Conservation (phyloP, 2,797 vertebrate genomes). For the Neopelma chrysocephalum region DNA sequence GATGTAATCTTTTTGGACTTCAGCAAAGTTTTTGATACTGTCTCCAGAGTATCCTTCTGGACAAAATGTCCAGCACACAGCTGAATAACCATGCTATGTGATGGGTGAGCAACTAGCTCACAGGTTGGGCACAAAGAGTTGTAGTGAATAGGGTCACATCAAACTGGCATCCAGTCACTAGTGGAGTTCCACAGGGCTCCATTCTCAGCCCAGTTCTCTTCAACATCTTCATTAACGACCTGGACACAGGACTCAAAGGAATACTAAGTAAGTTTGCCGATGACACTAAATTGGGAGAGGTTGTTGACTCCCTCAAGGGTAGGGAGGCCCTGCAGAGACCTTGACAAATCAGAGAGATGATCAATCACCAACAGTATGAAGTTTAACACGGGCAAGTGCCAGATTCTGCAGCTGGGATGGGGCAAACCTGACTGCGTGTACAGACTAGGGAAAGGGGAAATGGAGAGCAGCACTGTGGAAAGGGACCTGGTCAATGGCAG, state of each 20-base stretch:
- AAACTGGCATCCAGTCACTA: not conserved
- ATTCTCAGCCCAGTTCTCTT: not conserved
- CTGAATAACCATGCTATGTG: not conserved
- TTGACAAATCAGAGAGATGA: accelerated
- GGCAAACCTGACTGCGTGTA: not conserved
- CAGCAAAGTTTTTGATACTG: not conserved
- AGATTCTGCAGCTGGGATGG: accelerated
- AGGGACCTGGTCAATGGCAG: accelerated
- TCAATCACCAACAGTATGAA: not conserved
- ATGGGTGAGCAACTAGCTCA: not conserved
- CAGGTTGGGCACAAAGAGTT: not conserved
- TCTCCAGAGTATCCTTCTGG: not conserved
- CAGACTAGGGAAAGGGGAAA: too few species aligned
- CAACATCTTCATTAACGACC: not conserved
- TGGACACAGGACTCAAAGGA: too few species aligned
- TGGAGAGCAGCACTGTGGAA: not conserved
- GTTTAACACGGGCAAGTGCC: not conserved
- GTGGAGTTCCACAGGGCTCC: not conserved
- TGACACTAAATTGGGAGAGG: not conserved
- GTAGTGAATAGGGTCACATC: not conserved
- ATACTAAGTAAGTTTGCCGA: not conserved
- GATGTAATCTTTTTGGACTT: not conserved
- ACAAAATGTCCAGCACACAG: not conserved
- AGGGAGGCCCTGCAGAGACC: not conserved
- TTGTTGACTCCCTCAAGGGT: not conserved